phyloP scores from a whole-genome alignment of 2,888 invertebrate genomes.

The Cheilosia pagana region DNA sequence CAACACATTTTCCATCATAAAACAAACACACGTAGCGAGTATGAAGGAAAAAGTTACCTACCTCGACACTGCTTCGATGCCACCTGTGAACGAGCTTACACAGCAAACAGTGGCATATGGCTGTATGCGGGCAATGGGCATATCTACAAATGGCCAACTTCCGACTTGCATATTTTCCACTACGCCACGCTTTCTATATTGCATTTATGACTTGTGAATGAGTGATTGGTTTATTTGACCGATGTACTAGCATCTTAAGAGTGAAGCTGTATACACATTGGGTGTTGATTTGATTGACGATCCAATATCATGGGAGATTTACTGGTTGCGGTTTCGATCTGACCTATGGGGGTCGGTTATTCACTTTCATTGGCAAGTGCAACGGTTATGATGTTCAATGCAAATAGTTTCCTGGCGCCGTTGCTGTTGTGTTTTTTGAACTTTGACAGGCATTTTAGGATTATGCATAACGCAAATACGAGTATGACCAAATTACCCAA shows the following conservation, averaged over 20 bases:
- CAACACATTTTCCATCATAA: slow-evolving; percentile 54
- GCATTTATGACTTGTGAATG: slow-evolving; percentile 30
- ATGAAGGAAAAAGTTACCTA: slow-evolving; percentile 46
- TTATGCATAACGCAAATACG: no score
- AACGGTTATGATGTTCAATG: background rate
- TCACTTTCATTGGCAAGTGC: slow-evolving; percentile 40
- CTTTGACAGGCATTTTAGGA: background rate
- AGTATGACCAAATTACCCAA: no score
- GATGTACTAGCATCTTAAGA: slow-evolving; percentile 1
- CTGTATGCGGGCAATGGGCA: slow-evolving; percentile 18
- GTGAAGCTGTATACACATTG: background rate
- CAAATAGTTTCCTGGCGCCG: background rate
- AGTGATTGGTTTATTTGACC: slow-evolving; percentile 40
- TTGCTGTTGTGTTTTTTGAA: background rate
- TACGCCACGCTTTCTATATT: slow-evolving; percentile 50
- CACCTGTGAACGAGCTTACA: slow-evolving; percentile 50
- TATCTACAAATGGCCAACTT: slow-evolving; percentile 65
- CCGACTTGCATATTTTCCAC: slow-evolving; percentile 61
- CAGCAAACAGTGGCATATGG: slow-evolving; percentile 65
- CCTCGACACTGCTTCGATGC: slow-evolving; percentile 14
- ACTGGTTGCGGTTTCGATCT: slow-evolving; percentile 21
- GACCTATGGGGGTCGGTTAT: slow-evolving; percentile 45
- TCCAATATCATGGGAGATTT: slow-evolving; percentile 36
- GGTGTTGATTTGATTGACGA: slow-evolving; percentile 52
- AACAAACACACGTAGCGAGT: slow-evolving; percentile 39